Percentiles rank a stretch among this genome's conserved stretches.
These are phyloP conservation scores for Calameuta filiformis DNA, from an alignment of 2,888 invertebrate genomes.

Conservation along the genomic window DNA sequence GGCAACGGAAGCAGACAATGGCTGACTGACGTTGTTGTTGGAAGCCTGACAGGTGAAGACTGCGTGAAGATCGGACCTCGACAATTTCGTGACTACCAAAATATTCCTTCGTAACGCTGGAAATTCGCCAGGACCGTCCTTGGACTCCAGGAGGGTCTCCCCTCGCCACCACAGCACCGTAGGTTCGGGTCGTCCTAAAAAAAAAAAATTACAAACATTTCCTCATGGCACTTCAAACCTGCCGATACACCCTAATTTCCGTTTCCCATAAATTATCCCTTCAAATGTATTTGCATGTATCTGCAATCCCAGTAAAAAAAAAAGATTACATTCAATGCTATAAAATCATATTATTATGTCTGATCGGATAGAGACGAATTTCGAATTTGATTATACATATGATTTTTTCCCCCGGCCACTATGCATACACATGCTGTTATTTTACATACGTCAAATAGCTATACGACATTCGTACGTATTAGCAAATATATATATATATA, in stretches of 20 bases:
- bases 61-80: constrained; percentile 79
- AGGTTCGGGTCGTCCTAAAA: constrained; percentile 79
- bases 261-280: not conserved
- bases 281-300: not conserved
- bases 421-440: no score
- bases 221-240: constrained; percentile 15
- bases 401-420: no score
- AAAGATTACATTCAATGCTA: constrained; percentile 12
- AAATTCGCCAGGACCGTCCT: constrained; percentile 68
- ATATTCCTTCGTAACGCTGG: constrained; percentile 71
- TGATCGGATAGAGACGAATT: no score
- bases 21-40: constrained; percentile 78
- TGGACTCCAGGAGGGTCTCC: constrained; percentile 73
- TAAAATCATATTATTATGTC: not conserved
- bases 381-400: no score
- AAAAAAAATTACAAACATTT: constrained; percentile 7
- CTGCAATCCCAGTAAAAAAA: constrained; percentile 26
- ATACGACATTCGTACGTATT: no score
- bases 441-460: no score
- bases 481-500: no score
- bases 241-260: not conserved
- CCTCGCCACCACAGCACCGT: constrained; percentile 82
- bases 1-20: constrained; percentile 76
- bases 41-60: constrained; percentile 82
- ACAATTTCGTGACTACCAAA: constrained; percentile 72